phyloP scores from a whole-genome alignment of 2,797 vertebrate species.

The Notoglanidium macrostoma region DNA sequence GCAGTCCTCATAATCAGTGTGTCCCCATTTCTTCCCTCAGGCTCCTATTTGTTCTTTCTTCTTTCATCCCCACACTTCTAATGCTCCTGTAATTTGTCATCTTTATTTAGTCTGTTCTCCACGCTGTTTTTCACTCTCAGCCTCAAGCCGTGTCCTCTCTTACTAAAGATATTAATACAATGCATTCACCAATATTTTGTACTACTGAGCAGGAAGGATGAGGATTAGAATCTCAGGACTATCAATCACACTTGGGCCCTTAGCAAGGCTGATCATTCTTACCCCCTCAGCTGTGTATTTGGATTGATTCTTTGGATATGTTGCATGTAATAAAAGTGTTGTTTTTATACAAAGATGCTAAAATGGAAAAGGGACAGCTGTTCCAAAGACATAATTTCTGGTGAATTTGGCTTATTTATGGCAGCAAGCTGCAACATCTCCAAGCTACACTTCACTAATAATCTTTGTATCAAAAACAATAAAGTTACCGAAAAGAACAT shows the following conservation, averaged over 20 bases:
- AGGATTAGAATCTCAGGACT: background rate
- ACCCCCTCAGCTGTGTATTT: background rate
- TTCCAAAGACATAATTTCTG: background rate
- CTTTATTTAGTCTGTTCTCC: background rate
- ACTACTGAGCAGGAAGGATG: background rate
- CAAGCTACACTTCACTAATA: background rate
- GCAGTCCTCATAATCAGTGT: background rate
- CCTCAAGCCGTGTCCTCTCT: too few species aligned
- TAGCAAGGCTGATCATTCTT: background rate
- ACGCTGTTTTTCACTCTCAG: background rate
- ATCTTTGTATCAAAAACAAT: background rate
- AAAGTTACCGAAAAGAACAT: background rate
- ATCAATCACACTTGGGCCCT: background rate
- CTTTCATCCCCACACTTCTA: background rate
- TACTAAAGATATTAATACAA: background rate
- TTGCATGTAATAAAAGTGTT: background rate
- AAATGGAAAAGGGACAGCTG: background rate
- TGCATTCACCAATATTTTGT: background rate
- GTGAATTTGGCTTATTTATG: constrained; percentile 15
- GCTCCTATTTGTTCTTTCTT: background rate
- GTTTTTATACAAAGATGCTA: background rate
- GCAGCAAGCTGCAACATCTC: background rate
- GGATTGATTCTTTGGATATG: background rate
- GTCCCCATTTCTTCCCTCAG: background rate
- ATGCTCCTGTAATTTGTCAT: background rate